A percentile compares a stretch with the other conserved stretches of the same genome.
Conservation (phyloP, 2,113 vertebrate species). For the Mormyrus lacerda region DNA sequence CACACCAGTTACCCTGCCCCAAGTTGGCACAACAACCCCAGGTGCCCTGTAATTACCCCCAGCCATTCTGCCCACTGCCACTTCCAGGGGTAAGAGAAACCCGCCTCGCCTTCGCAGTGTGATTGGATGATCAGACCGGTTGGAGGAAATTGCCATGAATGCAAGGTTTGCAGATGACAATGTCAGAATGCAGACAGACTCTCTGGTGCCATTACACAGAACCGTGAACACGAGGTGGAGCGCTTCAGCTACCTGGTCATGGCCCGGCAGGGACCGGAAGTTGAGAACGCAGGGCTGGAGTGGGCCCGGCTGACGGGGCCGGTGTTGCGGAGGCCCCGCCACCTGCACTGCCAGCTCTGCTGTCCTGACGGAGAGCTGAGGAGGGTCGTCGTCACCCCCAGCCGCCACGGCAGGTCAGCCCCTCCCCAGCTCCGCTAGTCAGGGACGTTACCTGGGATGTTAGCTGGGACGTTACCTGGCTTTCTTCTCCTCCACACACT, state of each 20-base stretch:
- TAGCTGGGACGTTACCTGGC: not conserved
- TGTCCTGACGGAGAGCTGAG: slow-evolving; percentile 59
- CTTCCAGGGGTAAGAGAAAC: slow-evolving; percentile 59
- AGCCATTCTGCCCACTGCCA: slow-evolving; percentile 63
- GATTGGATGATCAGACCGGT: not conserved
- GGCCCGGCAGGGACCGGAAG: slow-evolving; percentile 28
- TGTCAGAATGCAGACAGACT: not conserved
- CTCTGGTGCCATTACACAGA: slow-evolving; percentile 43
- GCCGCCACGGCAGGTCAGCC: slow-evolving; percentile 64
- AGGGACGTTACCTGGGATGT: not conserved
- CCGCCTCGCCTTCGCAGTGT: not conserved
- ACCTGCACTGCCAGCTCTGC: slow-evolving; percentile 74
- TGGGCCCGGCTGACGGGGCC: slow-evolving; percentile 70
- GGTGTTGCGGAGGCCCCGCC: slow-evolving; percentile 58
- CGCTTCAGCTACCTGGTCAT: slow-evolving; percentile 76
- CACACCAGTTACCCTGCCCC: slow-evolving; percentile 73
- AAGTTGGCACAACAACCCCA: slow-evolving; percentile 47
- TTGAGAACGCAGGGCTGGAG: slow-evolving; percentile 15
- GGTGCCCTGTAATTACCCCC: slow-evolving; percentile 75
- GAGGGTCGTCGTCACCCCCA: slow-evolving; percentile 65
- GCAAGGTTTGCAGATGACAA: not conserved
- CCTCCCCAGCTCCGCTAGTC: not conserved
- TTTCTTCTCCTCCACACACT: not conserved
- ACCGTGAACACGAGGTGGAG: slow-evolving; percentile 51
- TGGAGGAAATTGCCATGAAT: not conserved